phyloP scores from a whole-genome alignment of 1,140 invertebrate genomes.

The Formica exsecta region DNA sequence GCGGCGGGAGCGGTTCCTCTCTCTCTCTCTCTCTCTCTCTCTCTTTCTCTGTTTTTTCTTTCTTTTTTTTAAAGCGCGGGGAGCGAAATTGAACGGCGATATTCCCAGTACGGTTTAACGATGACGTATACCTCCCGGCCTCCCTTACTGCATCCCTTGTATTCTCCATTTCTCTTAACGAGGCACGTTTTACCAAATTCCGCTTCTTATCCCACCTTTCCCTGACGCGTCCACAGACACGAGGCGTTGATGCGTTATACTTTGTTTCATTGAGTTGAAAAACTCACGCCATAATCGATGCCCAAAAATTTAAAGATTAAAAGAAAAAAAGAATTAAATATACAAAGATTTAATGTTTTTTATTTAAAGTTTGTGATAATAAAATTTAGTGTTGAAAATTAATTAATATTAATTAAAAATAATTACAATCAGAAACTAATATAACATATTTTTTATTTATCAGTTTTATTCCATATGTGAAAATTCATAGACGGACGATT shows the following conservation, averaged over 20 bases:
- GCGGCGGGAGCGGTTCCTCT: conserved; percentile 30
- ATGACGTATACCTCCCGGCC: conserved; percentile 63
- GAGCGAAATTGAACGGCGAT: conserved; percentile 77
- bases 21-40: background rate
- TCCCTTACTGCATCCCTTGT: conserved; percentile 66
- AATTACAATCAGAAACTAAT: background rate
- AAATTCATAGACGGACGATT: background rate
- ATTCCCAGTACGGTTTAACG: conserved; percentile 77
- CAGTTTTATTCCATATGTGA: background rate
- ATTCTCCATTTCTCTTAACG: conserved; percentile 76
- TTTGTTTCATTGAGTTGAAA: conserved; percentile 63
- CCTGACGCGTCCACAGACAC: conserved; percentile 32
- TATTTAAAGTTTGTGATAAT: background rate
- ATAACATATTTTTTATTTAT: background rate
- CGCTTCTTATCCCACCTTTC: conserved; percentile 21
- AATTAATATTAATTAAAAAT: background rate
- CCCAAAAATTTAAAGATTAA: too few species aligned
- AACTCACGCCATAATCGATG: conserved; percentile 28
- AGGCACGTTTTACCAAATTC: conserved; percentile 71
- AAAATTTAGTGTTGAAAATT: background rate
- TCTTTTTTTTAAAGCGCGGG: conserved; percentile 67
- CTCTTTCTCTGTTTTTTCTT: background rate
- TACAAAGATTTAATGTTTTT: conserved; percentile 25
- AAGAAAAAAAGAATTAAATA: background rate
- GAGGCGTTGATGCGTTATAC: conserved; percentile 57